phyloP scores from a whole-genome alignment of 2,797 vertebrate genomes.

The Okamejei kenojei region DNA sequence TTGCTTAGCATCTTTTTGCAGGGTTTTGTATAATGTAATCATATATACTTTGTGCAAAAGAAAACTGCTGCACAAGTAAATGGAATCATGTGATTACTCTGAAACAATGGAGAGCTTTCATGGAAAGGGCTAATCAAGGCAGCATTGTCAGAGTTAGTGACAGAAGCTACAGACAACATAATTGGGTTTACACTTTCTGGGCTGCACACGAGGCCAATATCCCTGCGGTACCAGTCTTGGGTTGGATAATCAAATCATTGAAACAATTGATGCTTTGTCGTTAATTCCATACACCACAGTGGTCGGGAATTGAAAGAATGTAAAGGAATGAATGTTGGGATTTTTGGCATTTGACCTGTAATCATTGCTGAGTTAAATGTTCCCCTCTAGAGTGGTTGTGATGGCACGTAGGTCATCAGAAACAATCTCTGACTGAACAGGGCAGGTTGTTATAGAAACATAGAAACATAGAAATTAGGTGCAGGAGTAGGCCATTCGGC shows the following conservation, averaged over 20 bases:
- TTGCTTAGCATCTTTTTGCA: not conserved
- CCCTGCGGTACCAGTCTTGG: conserved; percentile 1
- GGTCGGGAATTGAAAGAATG: conserved; percentile 11
- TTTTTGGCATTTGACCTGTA: not conserved
- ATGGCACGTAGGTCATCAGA: not conserved
- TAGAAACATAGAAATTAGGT: no score
- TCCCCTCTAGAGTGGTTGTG: not conserved
- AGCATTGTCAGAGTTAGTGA: conserved; percentile 1
- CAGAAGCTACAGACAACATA: not conserved
- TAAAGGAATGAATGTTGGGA: not conserved
- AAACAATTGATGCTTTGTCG: not conserved
- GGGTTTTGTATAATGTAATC: not conserved
- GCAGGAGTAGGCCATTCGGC: no score
- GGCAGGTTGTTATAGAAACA: not conserved
- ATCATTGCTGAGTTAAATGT: not conserved
- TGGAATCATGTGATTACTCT: not conserved
- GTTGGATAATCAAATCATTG: conserved; percentile 17
- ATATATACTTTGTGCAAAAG: not conserved
- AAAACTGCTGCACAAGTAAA: not conserved
- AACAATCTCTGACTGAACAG: not conserved
- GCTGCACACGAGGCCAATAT: not conserved
- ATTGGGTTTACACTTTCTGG: conserved; percentile 13
- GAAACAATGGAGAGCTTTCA: conserved; percentile 20
- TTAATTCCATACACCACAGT: not conserved
- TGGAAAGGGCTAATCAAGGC: conserved; percentile 11